These are phyloP conservation scores for Drosophila dunni DNA, from an alignment of 1,140 invertebrate genomes.

Conservation along the genomic window DNA sequence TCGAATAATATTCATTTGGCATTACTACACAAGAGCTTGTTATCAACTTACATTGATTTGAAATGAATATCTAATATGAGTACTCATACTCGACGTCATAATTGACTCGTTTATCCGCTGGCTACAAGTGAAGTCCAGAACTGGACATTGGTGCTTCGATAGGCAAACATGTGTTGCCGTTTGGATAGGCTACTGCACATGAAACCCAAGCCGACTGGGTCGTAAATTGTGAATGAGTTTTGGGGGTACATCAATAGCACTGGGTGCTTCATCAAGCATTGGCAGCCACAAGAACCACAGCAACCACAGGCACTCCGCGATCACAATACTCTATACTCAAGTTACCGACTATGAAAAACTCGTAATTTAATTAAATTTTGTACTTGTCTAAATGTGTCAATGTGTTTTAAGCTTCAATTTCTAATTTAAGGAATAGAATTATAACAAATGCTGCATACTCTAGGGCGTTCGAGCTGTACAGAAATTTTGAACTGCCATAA, in stretches of 20 bases:
- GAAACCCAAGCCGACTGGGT: slow-evolving; percentile 26
- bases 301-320: slow-evolving; percentile 25
- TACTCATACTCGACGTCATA: not conserved
- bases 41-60: not conserved
- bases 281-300: slow-evolving; percentile 25
- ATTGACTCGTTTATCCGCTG: slow-evolving; percentile 10
- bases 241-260: slow-evolving; percentile 33
- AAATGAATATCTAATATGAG: slow-evolving; percentile 1
- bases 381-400: too few relatives aligned
- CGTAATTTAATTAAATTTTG: too few relatives aligned
- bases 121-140: slow-evolving; percentile 7
- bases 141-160: not conserved
- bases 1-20: not conserved
- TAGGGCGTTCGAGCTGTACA: too few relatives aligned
- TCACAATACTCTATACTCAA: too few relatives aligned
- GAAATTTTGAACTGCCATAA: too few relatives aligned
- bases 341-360: too few relatives aligned
- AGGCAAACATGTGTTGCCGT: slow-evolving; percentile 5
- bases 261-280: slow-evolving; percentile 34
- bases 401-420: too few relatives aligned
- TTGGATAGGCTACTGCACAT: slow-evolving; percentile 28
- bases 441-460: slow-evolving; percentile 3
- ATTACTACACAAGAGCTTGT: too few relatives aligned
- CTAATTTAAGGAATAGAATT: slow-evolving; percentile 6
- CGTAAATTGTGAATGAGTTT: slow-evolving; percentile 46